Conservation (phyloP, 2,113 vertebrate genomes). For the Tychaedon coryphoeus region DNA sequence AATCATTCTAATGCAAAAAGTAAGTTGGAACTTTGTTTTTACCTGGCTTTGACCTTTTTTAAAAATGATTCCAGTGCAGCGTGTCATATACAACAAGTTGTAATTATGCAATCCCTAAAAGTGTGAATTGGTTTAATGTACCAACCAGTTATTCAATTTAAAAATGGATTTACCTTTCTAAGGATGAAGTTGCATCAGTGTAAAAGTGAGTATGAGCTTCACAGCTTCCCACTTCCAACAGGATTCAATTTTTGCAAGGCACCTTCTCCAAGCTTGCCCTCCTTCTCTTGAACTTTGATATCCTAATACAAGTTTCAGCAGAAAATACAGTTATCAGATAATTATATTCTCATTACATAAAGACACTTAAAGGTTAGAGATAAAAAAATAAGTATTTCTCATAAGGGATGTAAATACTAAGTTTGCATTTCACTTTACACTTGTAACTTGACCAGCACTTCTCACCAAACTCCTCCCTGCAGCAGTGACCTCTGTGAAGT, state of each 20-base stretch:
- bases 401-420: not conserved
- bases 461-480: not conserved
- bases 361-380: not conserved
- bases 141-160: not conserved
- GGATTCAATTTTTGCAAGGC: not conserved
- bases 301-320: not conserved
- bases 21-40: slow-evolving; percentile 16
- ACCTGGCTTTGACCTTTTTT: not conserved
- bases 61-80: not conserved
- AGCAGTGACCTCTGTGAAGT: not conserved
- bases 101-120: not conserved
- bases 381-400: not conserved
- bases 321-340: not conserved
- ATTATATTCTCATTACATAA: not conserved
- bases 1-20: not conserved
- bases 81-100: not conserved
- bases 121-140: not conserved
- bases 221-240: not conserved
- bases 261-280: not conserved
- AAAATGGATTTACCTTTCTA: not conserved
- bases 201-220: not conserved
- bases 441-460: not conserved
- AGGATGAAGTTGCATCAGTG: not conserved
- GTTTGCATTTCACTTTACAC: not conserved
- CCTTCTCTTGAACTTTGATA: not conserved